These are phyloP conservation scores for Brachyhypopomus occidentalis DNA, from an alignment of 2,113 vertebrate genomes.

Conservation along the genomic window DNA sequence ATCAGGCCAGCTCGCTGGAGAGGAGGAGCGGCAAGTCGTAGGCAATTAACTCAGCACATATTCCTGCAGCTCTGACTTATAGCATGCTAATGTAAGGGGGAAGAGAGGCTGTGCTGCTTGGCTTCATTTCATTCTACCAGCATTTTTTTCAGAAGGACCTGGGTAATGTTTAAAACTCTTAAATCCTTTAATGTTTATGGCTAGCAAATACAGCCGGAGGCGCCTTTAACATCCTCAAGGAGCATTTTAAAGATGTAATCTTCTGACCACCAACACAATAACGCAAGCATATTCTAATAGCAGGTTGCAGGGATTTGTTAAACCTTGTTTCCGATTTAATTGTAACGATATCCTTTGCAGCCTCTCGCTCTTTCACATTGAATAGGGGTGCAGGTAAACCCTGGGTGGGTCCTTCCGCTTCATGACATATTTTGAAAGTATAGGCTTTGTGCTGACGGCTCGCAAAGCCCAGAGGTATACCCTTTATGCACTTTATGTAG, in stretches of 20 bases:
- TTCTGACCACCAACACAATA: conserved; percentile 74
- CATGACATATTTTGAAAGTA: conserved; percentile 73
- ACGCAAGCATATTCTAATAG: conserved; percentile 71
- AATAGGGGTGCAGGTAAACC: conserved; percentile 73
- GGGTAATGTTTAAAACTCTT: conserved; percentile 56
- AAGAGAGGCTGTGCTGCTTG: conserved; percentile 54
- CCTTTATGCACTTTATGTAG: conserved; percentile 68
- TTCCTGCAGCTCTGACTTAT: conserved; percentile 65
- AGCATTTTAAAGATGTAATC: conserved; percentile 68
- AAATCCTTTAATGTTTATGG: conserved; percentile 66
- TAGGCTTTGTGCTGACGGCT: conserved; percentile 70
- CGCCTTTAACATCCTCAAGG: conserved; percentile 61
- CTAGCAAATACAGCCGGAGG: conserved; percentile 57
- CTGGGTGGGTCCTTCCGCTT: conserved; percentile 77
- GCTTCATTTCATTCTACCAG: conserved; percentile 51
- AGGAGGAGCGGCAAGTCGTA: conserved; percentile 69
- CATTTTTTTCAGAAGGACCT: conserved; percentile 50
- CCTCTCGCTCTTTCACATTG: conserved; percentile 55
- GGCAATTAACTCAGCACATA: conserved; percentile 65
- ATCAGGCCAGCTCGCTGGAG: conserved; percentile 62
- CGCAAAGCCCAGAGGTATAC: conserved; percentile 68
- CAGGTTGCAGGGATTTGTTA: conserved; percentile 71
- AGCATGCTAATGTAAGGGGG: conserved; percentile 61
- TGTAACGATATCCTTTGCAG: conserved; percentile 75
- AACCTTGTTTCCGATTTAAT: conserved; percentile 74